These are phyloP conservation scores for Calidris pugnax DNA, from an alignment of 2,113 vertebrate genomes.

Conservation along the genomic window DNA sequence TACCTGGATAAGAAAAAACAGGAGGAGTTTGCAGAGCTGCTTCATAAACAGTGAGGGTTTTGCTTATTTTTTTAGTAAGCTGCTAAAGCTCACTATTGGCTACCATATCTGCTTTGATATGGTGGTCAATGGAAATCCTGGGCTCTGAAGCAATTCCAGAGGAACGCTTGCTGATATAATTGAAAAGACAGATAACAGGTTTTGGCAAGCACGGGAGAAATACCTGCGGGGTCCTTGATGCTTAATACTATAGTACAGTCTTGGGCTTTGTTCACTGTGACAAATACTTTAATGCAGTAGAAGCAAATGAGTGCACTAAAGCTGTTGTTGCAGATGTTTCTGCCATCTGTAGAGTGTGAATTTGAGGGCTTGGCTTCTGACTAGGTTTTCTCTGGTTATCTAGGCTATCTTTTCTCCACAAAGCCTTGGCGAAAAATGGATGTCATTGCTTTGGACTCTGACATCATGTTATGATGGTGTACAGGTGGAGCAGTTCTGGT, in stretches of 20 bases:
- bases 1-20: background rate
- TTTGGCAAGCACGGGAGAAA: background rate
- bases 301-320: background rate
- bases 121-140: background rate
- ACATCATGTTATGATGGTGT: background rate
- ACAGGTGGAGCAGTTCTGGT: background rate
- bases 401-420: background rate
- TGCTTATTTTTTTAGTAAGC: background rate
- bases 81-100: background rate
- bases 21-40: background rate
- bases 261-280: background rate
- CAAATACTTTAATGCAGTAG: background rate
- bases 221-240: background rate
- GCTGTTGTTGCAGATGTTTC: background rate
- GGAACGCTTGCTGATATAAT: background rate
- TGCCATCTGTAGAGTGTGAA: background rate
- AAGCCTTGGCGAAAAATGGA: background rate
- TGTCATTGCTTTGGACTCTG: background rate
- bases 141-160: background rate
- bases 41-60: background rate
- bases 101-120: background rate
- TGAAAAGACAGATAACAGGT: background rate
- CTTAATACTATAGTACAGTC: background rate
- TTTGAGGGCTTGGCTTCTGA: background rate
- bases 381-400: background rate